Base-by-base conservation (phyloP, 2,797 vertebrate genomes). In the Oophaga sylvatica region DNA sequence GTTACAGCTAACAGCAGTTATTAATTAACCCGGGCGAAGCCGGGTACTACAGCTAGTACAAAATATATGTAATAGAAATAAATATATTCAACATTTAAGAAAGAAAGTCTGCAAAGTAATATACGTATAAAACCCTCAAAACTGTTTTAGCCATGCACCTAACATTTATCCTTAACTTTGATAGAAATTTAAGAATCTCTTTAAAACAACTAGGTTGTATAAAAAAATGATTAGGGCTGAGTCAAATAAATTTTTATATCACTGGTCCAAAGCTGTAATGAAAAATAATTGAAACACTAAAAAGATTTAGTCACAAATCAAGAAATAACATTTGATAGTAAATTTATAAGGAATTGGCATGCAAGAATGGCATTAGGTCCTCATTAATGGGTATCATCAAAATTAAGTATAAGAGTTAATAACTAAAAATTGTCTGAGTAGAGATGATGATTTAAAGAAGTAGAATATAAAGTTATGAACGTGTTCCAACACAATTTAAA, bases 221-320 rank as follows among this genome's bases (percentile, higher is more conserved):
- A 80, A 82, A 83, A 83, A 53, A 87, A 83, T 59, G 53, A 79
- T 84, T 73, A 57, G 35, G 63, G 59, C 77, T 77, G 31, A 73
- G 57, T 41, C 19, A 20, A 81, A 16, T 35, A 13, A 29, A 80
- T 82, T 84, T 88, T 84, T 80, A 80, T 84, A 29, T 35, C 29
- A 26, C 87, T 73, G 81, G 45, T 68, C 62, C 31, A 73, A 68
- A 68, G n/a, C 26, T n/a, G 57, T 26, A 20, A 68, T 63, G 76
- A 80, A 88, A 88, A 83, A 71, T 88, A 88, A 88, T 84, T 88
- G 77, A 84, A 84, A 88, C 76, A 84, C 57, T 88, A 80, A 88
- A 84, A 88, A 63, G 63, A 80, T 80, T 83, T 80, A 73, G 85
- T 88, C 87, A 88, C 82, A 88, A 80, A 84, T 80, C 77, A 84